Base-by-base conservation (phyloP, 1,140 invertebrate species). In the Palaemon carinicauda region DNA sequence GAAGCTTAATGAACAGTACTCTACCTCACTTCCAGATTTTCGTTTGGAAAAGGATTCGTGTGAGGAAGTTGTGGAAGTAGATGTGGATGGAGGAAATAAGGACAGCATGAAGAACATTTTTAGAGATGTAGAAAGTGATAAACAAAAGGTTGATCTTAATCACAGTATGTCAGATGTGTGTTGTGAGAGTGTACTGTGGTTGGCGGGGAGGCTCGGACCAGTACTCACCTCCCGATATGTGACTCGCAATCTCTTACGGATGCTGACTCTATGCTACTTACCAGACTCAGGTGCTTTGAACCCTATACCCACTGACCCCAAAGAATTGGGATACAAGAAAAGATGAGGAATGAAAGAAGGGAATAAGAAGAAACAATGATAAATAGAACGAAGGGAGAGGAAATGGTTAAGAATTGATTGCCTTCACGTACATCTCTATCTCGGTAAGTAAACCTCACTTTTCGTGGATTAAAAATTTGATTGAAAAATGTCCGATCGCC, bases 261-360 rank as follows among this genome's bases (percentile, higher is more conserved):
- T 99, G 95, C 92, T 99, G 17, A 96, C 97, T 0, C 91, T 99
- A 0, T 99, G 98, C 91, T 99, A 98, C 91, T 94, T 97, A 29
- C 96, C 88, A 79, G 77, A 84, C 52, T 89, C 88, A 54, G 88
- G 86, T 56, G 53, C 88, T 56, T 60, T 86, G 41, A 77, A 80
- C 52, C 89, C 88, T 27, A 79, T 88, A 24, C 89, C 77, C 19
- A 88, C 52, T 4, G 82, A 88, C 69, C 56, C 78, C 17, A 31
- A 14, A 24, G 84, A 88, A n/a, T n/a, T n/a, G n/a, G n/a, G n/a
- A n/a, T n/a, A n/a, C n/a, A n/a, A n/a, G n/a, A n/a, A n/a, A n/a
- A n/a, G n/a, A n/a, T n/a, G n/a, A n/a, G n/a, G n/a, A n/a, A n/a
- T n/a, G n/a, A n/a, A n/a, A n/a, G n/a, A n/a, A n/a, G n/a, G n/a